Percentiles rank a stretch among this genome's conserved stretches.
These are phyloP conservation scores for Ormyrus rosae DNA, from an alignment of 2,888 invertebrate genomes.

Conservation along the genomic window DNA sequence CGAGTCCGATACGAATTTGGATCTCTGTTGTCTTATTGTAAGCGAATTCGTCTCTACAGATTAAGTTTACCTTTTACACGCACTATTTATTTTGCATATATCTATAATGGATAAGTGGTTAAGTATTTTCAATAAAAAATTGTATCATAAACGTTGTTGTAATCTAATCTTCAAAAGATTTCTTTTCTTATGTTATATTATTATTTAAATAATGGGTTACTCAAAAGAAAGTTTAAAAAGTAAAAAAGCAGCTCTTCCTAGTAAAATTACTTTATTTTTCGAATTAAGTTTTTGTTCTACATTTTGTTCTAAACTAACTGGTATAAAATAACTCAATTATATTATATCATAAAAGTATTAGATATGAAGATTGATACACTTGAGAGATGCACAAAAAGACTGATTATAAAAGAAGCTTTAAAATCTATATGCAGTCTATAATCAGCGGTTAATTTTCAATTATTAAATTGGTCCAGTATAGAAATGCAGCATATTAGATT, in stretches of 20 bases:
- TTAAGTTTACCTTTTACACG: slow-evolving; percentile 32
- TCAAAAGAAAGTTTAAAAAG: not conserved
- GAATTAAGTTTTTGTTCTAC: slow-evolving; percentile 62
- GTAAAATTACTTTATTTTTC: slow-evolving; percentile 62
- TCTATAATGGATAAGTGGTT: slow-evolving; percentile 32
- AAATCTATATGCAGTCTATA: slow-evolving; percentile 21
- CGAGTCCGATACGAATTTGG: slow-evolving; percentile 25
- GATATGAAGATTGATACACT: slow-evolving; percentile 37
- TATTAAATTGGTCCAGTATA: slow-evolving; percentile 55
- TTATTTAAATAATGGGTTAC: not conserved
- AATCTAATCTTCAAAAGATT: slow-evolving; percentile 8
- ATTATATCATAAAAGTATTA: slow-evolving; percentile 63
- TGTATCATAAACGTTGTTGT: slow-evolving; percentile 17
- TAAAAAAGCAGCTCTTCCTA: slow-evolving; percentile 16
- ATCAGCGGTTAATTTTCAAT: slow-evolving; percentile 7
- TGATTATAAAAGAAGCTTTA: slow-evolving; percentile 39
- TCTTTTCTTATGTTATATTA: not conserved
- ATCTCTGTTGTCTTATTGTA: slow-evolving; percentile 47
- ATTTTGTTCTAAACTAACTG: slow-evolving; percentile 65
- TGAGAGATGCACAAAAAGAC: slow-evolving; percentile 40
- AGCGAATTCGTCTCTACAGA: slow-evolving; percentile 27
- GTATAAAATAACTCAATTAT: slow-evolving; percentile 63
- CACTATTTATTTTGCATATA: slow-evolving; percentile 44
- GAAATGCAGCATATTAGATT: slow-evolving; percentile 47
- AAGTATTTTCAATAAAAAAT: slow-evolving; percentile 42